Evolutionary conservation across 2,888 invertebrate species (phyloP), one percentile per base, ranked within the genome.

Genomic region (Lasioglossum malachurum): DNA sequence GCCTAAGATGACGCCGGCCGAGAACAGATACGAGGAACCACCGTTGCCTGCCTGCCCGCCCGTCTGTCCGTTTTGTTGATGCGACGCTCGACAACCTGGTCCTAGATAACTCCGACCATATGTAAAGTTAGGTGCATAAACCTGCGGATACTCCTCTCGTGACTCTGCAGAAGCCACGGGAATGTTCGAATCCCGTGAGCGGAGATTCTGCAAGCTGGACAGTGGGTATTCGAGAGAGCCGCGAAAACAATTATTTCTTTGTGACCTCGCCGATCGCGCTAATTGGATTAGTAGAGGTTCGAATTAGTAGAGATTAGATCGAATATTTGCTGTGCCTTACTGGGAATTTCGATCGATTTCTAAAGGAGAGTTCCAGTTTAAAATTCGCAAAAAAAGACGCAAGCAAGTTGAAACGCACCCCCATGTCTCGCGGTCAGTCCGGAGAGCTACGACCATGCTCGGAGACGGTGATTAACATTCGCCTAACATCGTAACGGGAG

Each of bases 1-100:
- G 78, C n/a, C 57, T 60, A n/a, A 76, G 77, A 84, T 86, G 80
- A 88, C 83, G 81, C 64, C 73, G 76, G 44, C 38, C 74, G 16
- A 38, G 38, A 31, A 38, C 35, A 27, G 83, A 83, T 83, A 84
- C 53, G 41, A 46, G 49, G 35, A 19, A 31, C 76, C n/a, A 53
- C 64, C 31, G 46, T 75, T 78, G 41, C 41, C 72, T 35, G 35
- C 4, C 35, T 78, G 35, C 41, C 72, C 60, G 35, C 16, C 19
- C n/a, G 31, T 19, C 67, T 35, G 35, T 60, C 60, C 71, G 53
- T 84, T 78, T 57, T 23, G 23, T 38, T 72, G 74, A 75, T 60
- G 78, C 69, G 60, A 49, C 57, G 74, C 67, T 74, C 77, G 74
- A 71, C n/a, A 49, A 31, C 49, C 49, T 4, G 49, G 31, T 8